Percentiles rank a stretch among this genome's conserved stretches.
Conservation (phyloP, 2,888 invertebrate genomes). For the Brenthis daphne region DNA sequence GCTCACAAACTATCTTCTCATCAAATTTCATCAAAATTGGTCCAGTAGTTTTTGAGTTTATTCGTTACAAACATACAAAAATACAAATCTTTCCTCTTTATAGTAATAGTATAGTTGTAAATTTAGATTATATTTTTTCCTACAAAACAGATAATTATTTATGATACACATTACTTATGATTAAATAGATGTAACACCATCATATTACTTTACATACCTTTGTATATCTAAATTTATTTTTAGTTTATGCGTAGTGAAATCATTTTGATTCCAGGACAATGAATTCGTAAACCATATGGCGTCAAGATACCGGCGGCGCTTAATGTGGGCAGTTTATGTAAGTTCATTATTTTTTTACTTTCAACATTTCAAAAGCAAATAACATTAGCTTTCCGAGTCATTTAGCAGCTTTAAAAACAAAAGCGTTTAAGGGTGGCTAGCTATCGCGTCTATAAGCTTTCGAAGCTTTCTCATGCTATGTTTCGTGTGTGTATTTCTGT, state of each 20-base stretch:
- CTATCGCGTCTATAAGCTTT: slow-evolving; percentile 1
- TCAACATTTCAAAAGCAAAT: slow-evolving; percentile 34
- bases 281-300: slow-evolving; percentile 34
- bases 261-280: background rate
- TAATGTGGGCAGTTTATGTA: slow-evolving; percentile 47
- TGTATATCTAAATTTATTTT: too few relatives aligned
- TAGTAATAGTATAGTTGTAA: too few relatives aligned
- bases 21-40: too few relatives aligned
- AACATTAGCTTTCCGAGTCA: slow-evolving; percentile 38
- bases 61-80: too few relatives aligned
- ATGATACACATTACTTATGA: too few relatives aligned
- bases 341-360: slow-evolving; percentile 43
- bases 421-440: slow-evolving; percentile 33
- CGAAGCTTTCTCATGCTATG: background rate
- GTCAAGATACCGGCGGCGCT: slow-evolving; percentile 53
- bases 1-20: too few relatives aligned
- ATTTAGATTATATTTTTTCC: too few relatives aligned
- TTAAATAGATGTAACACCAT: too few relatives aligned
- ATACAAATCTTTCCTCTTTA: too few relatives aligned
- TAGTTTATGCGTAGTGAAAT: background rate
- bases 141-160: too few relatives aligned
- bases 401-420: slow-evolving; percentile 40
- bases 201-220: too few relatives aligned
- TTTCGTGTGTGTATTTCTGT: background rate
- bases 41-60: too few relatives aligned